phyloP scores from a whole-genome alignment of 2,888 invertebrate species.

The Lithosia quadra region DNA sequence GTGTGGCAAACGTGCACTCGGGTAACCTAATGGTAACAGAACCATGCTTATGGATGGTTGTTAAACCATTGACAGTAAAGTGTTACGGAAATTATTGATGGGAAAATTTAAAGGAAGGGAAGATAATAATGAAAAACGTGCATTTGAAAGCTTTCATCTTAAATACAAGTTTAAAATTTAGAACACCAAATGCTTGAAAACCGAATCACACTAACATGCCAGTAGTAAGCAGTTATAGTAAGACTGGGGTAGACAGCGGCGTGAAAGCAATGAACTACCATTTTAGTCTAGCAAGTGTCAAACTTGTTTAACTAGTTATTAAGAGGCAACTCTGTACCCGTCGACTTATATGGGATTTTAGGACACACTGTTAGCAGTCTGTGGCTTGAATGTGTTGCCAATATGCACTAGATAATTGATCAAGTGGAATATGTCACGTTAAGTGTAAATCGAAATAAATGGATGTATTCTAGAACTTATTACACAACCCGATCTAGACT shows the following conservation, averaged over 20 bases:
- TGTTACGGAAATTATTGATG: background rate
- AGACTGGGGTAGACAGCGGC: background rate
- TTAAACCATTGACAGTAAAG: background rate
- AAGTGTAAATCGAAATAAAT: background rate
- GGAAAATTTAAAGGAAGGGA: background rate
- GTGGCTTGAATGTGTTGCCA: slow-evolving; percentile 10
- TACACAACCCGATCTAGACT: no score
- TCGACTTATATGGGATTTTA: slow-evolving; percentile 16
- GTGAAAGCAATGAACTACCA: slow-evolving; percentile 5
- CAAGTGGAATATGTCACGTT: background rate
- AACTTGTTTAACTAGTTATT: slow-evolving; percentile 16
- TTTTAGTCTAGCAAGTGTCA: slow-evolving; percentile 10
- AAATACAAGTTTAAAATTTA: no score
- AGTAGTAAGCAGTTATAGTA: background rate
- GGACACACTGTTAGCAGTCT: slow-evolving; percentile 1
- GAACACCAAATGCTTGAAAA: background rate
- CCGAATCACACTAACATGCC: background rate
- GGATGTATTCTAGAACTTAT: background rate
- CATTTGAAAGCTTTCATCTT: background rate
- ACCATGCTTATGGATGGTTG: no score
- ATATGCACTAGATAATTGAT: background rate
- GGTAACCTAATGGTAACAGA: no score
- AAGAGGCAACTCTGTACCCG: background rate
- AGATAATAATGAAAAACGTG: no score
- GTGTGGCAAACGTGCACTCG: background rate